A percentile compares a stretch with the other conserved stretches of the same genome.
Conservation (phyloP, 2,797 vertebrate genomes). For the Threskiornis aethiopicus region DNA sequence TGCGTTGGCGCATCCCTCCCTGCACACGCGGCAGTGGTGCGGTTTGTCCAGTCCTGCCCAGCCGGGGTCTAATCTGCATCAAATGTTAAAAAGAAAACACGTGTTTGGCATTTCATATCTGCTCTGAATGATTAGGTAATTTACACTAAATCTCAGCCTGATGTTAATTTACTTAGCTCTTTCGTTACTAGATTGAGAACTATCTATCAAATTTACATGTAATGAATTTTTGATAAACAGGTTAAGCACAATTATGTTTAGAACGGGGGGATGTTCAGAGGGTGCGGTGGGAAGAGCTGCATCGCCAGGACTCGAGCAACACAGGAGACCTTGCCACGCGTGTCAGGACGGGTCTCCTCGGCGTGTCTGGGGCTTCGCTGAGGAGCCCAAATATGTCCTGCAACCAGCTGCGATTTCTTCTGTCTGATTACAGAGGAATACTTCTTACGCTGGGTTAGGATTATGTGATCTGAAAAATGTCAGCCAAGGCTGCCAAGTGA, state of each 20-base stretch:
- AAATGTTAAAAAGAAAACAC: not conserved
- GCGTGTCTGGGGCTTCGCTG: conserved; percentile 70
- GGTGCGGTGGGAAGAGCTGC: not conserved
- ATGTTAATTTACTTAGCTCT: conserved; percentile 18
- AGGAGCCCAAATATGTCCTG: conserved; percentile 48
- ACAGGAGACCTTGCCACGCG: conserved; percentile 46
- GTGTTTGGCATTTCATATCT: rapidly evolving
- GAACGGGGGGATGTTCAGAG: not conserved
- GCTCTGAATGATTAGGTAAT: not conserved
- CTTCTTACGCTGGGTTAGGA: rapidly evolving
- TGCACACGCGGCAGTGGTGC: rapidly evolving
- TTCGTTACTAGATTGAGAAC: not conserved
- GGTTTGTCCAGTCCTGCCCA: not conserved
- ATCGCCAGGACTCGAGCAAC: not conserved
- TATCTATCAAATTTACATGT: not conserved
- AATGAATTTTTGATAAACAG: not conserved
- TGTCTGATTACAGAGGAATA: not conserved
- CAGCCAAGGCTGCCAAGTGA: not conserved
- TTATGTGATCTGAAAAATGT: rapidly evolving
- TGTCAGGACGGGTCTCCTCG: conserved; percentile 65
- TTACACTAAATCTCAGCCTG: not conserved
- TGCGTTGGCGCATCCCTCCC: rapidly evolving
- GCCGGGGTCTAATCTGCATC: no score
- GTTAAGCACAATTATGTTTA: not conserved
- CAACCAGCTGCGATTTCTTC: not conserved